Evolutionary conservation across 2,888 invertebrate species (phyloP).

Genomic region (Xylocampa areola): DNA sequence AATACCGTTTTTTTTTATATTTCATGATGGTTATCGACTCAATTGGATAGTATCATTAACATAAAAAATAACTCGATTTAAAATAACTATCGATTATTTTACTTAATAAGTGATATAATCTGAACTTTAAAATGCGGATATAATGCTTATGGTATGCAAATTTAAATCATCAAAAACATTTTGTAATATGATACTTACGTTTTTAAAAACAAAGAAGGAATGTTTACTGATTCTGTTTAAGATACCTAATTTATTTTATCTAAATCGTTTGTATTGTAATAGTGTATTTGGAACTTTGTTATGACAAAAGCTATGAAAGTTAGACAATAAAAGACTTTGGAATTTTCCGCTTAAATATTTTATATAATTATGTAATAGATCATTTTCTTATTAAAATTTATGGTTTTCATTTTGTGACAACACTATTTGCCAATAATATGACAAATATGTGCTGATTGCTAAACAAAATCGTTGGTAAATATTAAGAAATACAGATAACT

Average conservation of each 20-base stretch:
- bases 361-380: no score
- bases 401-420: no score
- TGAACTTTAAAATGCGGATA: constrained; percentile 11
- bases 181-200: constrained; percentile 30
- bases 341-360: no score
- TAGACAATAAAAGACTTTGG: background rate
- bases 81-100: constrained; percentile 26
- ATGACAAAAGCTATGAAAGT: background rate
- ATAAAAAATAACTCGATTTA: constrained; percentile 26
- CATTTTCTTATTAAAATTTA: no score
- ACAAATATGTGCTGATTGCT: no score
- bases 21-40: constrained; percentile 22
- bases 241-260: constrained; percentile 4
- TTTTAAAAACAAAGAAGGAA: constrained; percentile 9
- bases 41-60: constrained; percentile 16
- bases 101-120: constrained; percentile 34
- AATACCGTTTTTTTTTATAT: constrained; percentile 3
- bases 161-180: constrained; percentile 15
- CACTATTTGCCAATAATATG: no score
- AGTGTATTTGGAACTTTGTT: constrained; percentile 1
- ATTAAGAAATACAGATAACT: no score
- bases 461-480: no score
- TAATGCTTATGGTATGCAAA: constrained; percentile 41
- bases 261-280: constrained; percentile 1
- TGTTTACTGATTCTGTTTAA: constrained; percentile 9